Percentiles rank a stretch among this genome's conserved stretches.
Evolutionary conservation across 2,113 vertebrate genomes (phyloP).

Genomic region (Pipa parva): DNA sequence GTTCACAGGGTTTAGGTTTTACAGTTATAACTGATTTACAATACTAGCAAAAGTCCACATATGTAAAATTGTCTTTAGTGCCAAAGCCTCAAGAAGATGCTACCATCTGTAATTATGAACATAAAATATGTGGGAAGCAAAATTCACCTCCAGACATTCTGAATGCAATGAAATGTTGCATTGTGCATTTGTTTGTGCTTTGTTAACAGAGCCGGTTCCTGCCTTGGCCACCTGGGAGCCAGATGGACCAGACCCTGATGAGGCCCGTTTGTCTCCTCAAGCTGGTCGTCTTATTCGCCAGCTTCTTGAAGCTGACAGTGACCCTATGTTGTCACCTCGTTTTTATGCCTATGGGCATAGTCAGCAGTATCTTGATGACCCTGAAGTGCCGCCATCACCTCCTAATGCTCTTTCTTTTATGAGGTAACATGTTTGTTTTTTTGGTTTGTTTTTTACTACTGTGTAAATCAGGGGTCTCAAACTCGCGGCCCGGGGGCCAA

Average conservation of each 20-base stretch:
- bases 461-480: too few relatives aligned
- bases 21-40: background rate
- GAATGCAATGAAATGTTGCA: too few relatives aligned
- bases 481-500: too few relatives aligned
- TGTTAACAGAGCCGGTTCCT: constrained; percentile 75
- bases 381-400: constrained; percentile 95
- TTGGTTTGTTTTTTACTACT: too few relatives aligned
- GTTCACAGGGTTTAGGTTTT: background rate
- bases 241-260: constrained; percentile 75
- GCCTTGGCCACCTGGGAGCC: constrained; percentile 79
- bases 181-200: background rate
- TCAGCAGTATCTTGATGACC: constrained; percentile 90
- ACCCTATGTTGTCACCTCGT: constrained; percentile 93
- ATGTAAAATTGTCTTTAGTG: background rate
- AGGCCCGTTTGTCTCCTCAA: constrained; percentile 83
- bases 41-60: background rate
- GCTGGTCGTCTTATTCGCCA: constrained; percentile 82
- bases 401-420: constrained; percentile 90
- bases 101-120: too few relatives aligned
- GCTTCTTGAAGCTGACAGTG: constrained; percentile 83
- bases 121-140: too few relatives aligned
- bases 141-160: too few relatives aligned
- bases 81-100: background rate
- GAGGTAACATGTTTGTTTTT: constrained; percentile 67
- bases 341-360: constrained; percentile 89